Evolutionary conservation across 1,140 invertebrate genomes (phyloP), one percentile per base, ranked within the genome.

Genomic region (Berghia stephanieae): DNA sequence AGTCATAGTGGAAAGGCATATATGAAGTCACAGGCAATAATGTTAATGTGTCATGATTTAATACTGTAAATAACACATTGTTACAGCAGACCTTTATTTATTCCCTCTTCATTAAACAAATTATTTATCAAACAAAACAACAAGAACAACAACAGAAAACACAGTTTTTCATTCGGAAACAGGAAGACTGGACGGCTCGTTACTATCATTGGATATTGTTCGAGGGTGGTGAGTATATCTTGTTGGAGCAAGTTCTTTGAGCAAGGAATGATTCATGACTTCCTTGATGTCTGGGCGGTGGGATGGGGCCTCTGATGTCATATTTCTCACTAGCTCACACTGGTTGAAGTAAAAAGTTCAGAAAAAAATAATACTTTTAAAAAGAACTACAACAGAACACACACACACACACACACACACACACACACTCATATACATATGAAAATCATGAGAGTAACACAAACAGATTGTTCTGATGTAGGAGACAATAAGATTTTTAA

Each of bases 281-380:
- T 88, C 77, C 43, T 75, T 77, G 36, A 95, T 94, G 31, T 94
- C 94, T 44, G 95, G 95, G 31, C 96, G 90, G 75, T 92, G 89
- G 4, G 90, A 88, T 1, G 96, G 95, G 78, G 94, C 90, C 24
- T 91, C 86, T 36, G 94, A 93, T 10, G 97, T 89, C 93, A 98
- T 95, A 86, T 93, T 89, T 73, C 92, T 91, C 16, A 97, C 88
- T 66, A 97, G 90, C 3, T 92, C 88, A 83, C 90, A 92, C 94
- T 96, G 89, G 71, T 92, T 92, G 81, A 85, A n/a, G n/a, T n/a
- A n/a, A n/a, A n/a, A n/a, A n/a, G n/a, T n/a, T n/a, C n/a, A n/a
- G n/a, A n/a, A n/a, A n/a, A n/a, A n/a, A n/a, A n/a, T n/a, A n/a
- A n/a, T n/a, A n/a, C n/a, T n/a, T n/a, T n/a, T n/a, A n/a, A 85